Conservation (phyloP, 2,888 invertebrate species). For the Lasius fuliginosus region DNA sequence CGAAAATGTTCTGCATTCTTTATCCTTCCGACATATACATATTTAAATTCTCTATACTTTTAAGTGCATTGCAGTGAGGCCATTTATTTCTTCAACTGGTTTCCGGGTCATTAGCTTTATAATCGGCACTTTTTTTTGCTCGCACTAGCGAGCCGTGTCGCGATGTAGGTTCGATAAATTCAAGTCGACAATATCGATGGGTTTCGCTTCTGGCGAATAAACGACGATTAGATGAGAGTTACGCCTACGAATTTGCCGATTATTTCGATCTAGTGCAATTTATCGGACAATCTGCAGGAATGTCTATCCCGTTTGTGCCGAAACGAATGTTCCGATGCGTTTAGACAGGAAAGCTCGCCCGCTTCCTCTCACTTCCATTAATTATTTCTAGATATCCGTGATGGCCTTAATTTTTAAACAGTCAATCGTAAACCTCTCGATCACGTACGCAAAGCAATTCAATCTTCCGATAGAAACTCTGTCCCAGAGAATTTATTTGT, state of each 20-base stretch:
- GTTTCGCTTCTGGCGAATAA: conserved; percentile 75
- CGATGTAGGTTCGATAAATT: conserved; percentile 57
- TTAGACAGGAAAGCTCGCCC: background rate
- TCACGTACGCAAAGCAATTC: conserved; percentile 9
- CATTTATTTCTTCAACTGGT: background rate
- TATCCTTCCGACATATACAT: background rate
- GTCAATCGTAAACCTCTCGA: conserved; percentile 3
- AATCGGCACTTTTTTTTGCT: conserved; percentile 12
- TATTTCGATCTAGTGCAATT: conserved; percentile 79
- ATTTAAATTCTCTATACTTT: background rate
- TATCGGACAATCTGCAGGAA: conserved; percentile 70
- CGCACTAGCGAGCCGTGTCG: conserved; percentile 25
- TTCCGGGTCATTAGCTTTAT: conserved; percentile 32
- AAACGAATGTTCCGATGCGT: conserved; percentile 26
- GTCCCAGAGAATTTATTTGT: background rate
- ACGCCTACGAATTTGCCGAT: conserved; percentile 76
- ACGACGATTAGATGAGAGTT: conserved; percentile 78
- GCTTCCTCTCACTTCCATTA: conserved; percentile 32
- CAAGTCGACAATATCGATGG: conserved; percentile 63
- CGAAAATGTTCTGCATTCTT: background rate
- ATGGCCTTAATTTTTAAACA: conserved; percentile 33
- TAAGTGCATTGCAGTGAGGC: background rate
- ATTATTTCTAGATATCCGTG: conserved; percentile 43
- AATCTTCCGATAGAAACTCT: background rate
- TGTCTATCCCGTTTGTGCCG: conserved; percentile 22